Percentiles rank a stretch among this genome's conserved stretches.
Conservation (phyloP, 2,888 invertebrate genomes). For the Drosophila histrio region DNA sequence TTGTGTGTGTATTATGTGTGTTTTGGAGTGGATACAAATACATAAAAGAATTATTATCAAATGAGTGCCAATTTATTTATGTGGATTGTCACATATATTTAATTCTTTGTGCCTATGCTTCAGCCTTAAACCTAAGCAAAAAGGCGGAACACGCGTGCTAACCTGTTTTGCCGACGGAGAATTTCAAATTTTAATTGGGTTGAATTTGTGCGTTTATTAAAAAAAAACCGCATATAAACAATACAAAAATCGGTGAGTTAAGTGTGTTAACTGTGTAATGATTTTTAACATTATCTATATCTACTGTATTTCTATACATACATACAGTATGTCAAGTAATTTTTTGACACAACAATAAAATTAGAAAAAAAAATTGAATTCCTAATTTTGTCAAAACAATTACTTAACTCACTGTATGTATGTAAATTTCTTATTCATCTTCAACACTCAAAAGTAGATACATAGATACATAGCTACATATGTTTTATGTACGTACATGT, state of each 20-base stretch:
- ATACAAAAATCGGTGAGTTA: background rate
- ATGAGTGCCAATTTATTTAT: conserved; percentile 24
- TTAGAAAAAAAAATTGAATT: too few relatives aligned
- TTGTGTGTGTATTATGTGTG: background rate
- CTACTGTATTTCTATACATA: background rate
- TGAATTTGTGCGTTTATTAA: background rate
- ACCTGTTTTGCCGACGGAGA: conserved; percentile 38
- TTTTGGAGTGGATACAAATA: conserved; percentile 10
- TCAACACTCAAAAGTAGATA: background rate
- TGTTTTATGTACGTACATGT: conserved; percentile 5
- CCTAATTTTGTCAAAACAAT: too few relatives aligned
- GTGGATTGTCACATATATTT: conserved; percentile 2
- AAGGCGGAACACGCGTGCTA: conserved; percentile 4
- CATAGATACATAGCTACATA: too few relatives aligned
- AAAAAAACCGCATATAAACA: background rate
- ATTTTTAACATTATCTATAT: background rate
- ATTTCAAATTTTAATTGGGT: background rate
- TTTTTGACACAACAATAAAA: too few relatives aligned
- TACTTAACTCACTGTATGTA: too few relatives aligned
- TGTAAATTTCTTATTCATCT: background rate
- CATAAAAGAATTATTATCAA: conserved; percentile 2
- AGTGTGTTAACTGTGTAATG: background rate
- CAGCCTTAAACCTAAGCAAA: conserved; percentile 1
- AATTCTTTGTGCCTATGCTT: conserved; percentile 9
- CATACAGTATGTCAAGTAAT: too few relatives aligned